Conservation (phyloP, 2,113 vertebrate genomes). For the Bubalus kerabau region DNA sequence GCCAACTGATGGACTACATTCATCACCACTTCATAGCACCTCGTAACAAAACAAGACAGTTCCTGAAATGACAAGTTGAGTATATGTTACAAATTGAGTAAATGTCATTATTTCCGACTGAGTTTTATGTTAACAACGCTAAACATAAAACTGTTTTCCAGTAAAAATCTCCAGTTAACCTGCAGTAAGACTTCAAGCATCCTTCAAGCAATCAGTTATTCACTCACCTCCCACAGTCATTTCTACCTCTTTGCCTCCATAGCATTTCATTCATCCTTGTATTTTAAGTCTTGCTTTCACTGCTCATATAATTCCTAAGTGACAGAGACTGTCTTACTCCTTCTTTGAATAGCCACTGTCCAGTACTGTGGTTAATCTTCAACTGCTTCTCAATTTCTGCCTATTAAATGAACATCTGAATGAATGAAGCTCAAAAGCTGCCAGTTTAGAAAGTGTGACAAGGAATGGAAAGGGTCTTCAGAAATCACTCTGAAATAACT, state of each 20-base stretch:
- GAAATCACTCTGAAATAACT: neutral
- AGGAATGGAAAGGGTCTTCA: neutral
- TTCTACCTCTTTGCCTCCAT: neutral
- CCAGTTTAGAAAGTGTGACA: neutral
- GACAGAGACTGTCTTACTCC: neutral
- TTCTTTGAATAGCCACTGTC: neutral
- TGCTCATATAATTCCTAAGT: neutral
- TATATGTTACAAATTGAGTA: neutral
- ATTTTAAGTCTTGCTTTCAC: neutral
- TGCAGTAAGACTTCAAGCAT: neutral
- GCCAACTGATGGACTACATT: conserved; percentile 96
- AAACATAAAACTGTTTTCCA: conserved; percentile 26
- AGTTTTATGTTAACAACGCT: conserved; percentile 19
- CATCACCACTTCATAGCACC: conserved; percentile 96
- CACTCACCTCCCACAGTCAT: neutral
- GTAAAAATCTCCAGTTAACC: neutral
- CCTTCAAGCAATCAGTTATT: neutral
- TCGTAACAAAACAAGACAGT: conserved; percentile 95
- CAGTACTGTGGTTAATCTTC: neutral
- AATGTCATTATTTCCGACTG: neutral
- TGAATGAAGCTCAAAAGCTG: neutral
- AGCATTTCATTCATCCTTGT: neutral
- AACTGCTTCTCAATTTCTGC: neutral
- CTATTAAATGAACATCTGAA: neutral
- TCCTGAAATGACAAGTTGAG: conserved; percentile 85